Evolutionary conservation across 1,140 invertebrate genomes (phyloP).

Genomic region (Cyrtorhinus lividipennis): DNA sequence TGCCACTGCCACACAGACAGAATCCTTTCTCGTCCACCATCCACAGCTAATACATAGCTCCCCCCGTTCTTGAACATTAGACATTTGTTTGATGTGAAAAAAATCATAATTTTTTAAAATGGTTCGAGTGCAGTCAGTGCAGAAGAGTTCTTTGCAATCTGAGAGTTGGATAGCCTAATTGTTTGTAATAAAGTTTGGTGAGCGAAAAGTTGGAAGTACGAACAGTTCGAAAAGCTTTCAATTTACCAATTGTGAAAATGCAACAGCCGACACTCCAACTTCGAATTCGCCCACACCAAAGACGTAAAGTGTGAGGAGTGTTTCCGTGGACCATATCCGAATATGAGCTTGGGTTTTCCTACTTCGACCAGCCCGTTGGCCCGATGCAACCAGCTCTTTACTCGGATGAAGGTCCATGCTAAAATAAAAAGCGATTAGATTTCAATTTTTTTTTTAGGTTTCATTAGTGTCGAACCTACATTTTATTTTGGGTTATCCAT

Average conservation of each 20-base stretch:
- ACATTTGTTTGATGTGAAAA: no score
- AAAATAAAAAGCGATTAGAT: no score
- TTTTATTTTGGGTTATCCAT: no score
- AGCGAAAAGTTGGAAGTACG: not conserved
- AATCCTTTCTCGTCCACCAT: slow-evolving; percentile 69
- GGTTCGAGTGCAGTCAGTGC: not conserved
- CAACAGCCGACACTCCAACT: slow-evolving; percentile 71
- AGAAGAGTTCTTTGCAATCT: no score
- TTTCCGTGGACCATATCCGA: slow-evolving; percentile 86
- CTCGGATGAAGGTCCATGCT: slow-evolving; percentile 77
- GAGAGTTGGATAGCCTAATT: no score
- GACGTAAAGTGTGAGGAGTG: slow-evolving; percentile 76
- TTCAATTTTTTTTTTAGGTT: no score
- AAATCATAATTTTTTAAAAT: not conserved
- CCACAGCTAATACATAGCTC: slow-evolving; percentile 70
- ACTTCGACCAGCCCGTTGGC: slow-evolving; percentile 66
- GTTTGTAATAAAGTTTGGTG: no score
- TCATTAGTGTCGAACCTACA: no score
- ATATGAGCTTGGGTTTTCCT: slow-evolving; percentile 80
- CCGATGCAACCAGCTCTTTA: slow-evolving; percentile 75
- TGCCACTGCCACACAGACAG: slow-evolving; percentile 82
- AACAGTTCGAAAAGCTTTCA: no score
- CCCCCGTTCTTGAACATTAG: slow-evolving; percentile 59
- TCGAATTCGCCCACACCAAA: slow-evolving; percentile 86
- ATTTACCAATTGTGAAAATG: slow-evolving; percentile 74